phyloP scores from a whole-genome alignment of 2,888 invertebrate genomes.

The Cinara cedri region DNA sequence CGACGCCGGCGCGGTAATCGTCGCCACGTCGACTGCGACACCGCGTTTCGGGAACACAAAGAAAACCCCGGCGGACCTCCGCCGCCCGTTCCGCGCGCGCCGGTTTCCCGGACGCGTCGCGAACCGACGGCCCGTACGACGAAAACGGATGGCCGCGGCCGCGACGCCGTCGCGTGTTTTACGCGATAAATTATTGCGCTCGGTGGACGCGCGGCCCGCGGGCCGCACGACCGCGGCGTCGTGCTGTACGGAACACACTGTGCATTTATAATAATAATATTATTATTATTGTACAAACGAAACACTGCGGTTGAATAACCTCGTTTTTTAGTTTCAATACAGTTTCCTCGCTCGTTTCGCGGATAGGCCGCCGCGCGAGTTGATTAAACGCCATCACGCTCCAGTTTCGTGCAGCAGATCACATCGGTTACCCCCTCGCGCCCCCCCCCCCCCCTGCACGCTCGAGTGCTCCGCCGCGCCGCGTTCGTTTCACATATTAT shows the following conservation, averaged over 20 bases:
- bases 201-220: neutral
- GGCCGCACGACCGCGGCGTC: neutral
- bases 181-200: neutral
- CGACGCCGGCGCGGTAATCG: too few relatives aligned
- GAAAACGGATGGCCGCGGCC: too few relatives aligned
- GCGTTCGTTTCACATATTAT: too few relatives aligned
- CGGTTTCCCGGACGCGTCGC: too few relatives aligned
- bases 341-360: conserved; percentile 43
- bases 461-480: too few relatives aligned
- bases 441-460: too few relatives aligned
- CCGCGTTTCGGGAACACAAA: too few relatives aligned
- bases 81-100: too few relatives aligned
- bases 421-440: conserved; percentile 22
- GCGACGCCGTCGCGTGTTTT: neutral
- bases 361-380: neutral
- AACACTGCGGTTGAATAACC: conserved; percentile 42
- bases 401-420: conserved; percentile 43
- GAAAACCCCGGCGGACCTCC: too few relatives aligned
- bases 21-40: too few relatives aligned
- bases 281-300: conserved; percentile 1
- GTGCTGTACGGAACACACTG: neutral
- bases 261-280: conserved; percentile 10
- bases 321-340: conserved; percentile 41
- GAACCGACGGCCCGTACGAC: too few relatives aligned
- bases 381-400: conserved; percentile 50